A percentile compares a stretch with the other conserved stretches of the same genome.
Evolutionary conservation across 2,888 invertebrate species (phyloP).

Genomic region (Malthinus flaveolus): DNA sequence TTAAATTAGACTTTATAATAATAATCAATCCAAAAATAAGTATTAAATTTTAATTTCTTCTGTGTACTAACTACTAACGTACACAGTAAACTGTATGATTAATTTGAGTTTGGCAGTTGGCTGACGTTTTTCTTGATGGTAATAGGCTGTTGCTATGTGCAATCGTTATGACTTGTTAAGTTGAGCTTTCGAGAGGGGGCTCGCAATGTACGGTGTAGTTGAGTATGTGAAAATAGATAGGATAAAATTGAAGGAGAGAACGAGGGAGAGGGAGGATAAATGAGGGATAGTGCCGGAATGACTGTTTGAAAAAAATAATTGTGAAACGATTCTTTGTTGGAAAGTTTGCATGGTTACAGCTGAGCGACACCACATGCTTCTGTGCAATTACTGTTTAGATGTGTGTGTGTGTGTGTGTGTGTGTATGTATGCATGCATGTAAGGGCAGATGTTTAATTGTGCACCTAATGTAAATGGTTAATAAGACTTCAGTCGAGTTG

Average conservation of each 20-base stretch:
- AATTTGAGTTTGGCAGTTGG: conserved; percentile 6
- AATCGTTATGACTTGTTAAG: background rate
- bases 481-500: background rate
- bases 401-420: background rate
- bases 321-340: conserved; percentile 23
- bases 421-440: conserved; percentile 1
- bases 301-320: conserved; percentile 10
- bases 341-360: conserved; percentile 12
- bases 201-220: background rate
- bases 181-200: background rate
- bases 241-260: background rate
- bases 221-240: background rate
- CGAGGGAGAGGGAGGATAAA: background rate
- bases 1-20: no score
- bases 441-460: conserved; percentile 11
- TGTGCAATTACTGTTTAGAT: conserved; percentile 1
- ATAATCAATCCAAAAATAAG: no score
- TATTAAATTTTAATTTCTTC: no score
- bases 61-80: no score
- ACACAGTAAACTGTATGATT: no score
- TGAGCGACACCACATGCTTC: conserved; percentile 21
- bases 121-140: conserved; percentile 8
- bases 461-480: background rate
- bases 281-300: background rate
- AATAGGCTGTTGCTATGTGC: conserved; percentile 9